phyloP scores from a whole-genome alignment of 2,888 invertebrate genomes.

The Polyommatus icarus region DNA sequence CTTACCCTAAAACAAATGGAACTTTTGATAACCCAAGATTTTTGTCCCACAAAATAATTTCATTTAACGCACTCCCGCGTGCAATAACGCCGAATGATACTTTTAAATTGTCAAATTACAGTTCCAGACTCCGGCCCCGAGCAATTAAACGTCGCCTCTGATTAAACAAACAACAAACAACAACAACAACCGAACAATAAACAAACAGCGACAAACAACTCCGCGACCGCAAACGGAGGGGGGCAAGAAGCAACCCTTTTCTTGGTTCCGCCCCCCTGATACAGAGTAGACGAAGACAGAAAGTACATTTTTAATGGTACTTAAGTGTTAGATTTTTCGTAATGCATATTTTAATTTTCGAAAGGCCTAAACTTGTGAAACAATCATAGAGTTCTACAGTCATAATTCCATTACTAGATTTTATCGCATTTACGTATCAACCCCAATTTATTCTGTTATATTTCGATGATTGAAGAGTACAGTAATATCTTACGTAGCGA shows the following conservation, averaged over 20 bases:
- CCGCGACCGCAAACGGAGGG: constrained; percentile 34
- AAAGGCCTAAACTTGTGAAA: too few relatives aligned
- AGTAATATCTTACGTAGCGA: too few relatives aligned
- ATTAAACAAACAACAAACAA: constrained; percentile 28
- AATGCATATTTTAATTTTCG: too few relatives aligned
- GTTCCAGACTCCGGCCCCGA: background rate
- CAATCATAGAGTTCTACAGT: too few relatives aligned
- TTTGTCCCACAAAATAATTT: background rate
- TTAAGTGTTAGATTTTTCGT: too few relatives aligned
- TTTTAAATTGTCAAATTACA: constrained; percentile 11
- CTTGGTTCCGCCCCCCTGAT: background rate
- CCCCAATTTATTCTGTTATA: too few relatives aligned
- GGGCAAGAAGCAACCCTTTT: constrained; percentile 41
- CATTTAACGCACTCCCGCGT: background rate
- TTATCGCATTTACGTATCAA: too few relatives aligned
- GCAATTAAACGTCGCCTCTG: constrained; percentile 28
- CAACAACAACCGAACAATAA: constrained; percentile 24
- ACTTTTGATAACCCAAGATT: too few relatives aligned
- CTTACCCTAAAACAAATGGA: too few relatives aligned
- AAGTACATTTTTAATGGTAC: background rate
- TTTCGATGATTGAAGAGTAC: too few relatives aligned
- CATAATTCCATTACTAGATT: too few relatives aligned
- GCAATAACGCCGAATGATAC: constrained; percentile 2
- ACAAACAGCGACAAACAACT: constrained; percentile 31
- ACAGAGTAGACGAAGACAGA: background rate